phyloP scores from a whole-genome alignment of 2,113 vertebrate species.

The Caranx melampygus region DNA sequence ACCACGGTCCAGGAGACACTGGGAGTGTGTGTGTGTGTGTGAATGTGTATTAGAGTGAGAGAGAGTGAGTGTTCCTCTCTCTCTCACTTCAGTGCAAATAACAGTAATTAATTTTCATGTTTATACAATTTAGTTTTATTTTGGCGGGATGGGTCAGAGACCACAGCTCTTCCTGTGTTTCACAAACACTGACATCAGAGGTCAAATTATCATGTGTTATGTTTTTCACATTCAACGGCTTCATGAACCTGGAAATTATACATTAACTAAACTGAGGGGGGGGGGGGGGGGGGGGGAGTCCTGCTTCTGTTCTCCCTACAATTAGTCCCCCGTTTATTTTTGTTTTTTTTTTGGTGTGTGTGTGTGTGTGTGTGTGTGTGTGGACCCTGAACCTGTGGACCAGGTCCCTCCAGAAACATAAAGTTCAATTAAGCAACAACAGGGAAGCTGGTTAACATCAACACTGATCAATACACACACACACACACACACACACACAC shows the following conservation, averaged over 20 bases:
- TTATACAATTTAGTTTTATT: neutral
- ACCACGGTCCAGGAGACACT: neutral
- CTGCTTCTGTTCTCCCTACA: no score
- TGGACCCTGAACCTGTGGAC: no score
- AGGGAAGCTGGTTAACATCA: conserved; percentile 60
- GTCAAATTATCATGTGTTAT: no score
- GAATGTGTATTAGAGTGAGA: conserved; percentile 30
- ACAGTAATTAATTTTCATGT: neutral
- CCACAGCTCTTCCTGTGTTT: no score
- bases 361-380: no score
- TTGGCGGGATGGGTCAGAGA: neutral
- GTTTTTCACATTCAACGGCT: no score
- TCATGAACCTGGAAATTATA: no score
- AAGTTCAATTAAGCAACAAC: conserved; percentile 69
- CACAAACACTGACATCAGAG: no score
- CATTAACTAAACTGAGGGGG: no score
- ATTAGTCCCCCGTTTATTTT: no score
- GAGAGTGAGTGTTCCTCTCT: conserved; percentile 30
- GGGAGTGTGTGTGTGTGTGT: conserved; percentile 28
- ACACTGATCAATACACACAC: conserved; percentile 54
- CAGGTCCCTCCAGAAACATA: conserved; percentile 9
- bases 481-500: conserved; percentile 21
- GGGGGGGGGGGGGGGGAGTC: no score
- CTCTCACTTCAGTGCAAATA: conserved; percentile 23
- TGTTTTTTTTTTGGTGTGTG: no score